Percentiles rank a stretch among this genome's conserved stretches.
These are phyloP conservation scores for Azemiops feae DNA, from an alignment of 2,113 vertebrate genomes.

Conservation along the genomic window DNA sequence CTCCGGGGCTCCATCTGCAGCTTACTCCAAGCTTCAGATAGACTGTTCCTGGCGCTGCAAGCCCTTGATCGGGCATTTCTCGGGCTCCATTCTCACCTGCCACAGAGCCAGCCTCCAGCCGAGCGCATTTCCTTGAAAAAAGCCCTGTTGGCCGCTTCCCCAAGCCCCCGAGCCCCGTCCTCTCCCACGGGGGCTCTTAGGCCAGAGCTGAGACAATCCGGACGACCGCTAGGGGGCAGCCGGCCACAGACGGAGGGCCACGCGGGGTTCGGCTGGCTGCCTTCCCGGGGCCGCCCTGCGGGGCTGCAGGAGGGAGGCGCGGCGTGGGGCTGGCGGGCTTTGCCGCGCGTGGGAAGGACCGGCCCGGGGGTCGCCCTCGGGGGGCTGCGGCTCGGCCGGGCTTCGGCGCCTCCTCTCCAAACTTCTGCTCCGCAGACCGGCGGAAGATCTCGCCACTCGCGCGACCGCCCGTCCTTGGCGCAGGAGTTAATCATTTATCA, in stretches of 20 bases:
- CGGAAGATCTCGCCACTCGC: neutral
- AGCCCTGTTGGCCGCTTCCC: neutral
- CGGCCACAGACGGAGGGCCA: neutral
- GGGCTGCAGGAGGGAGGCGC: too few species aligned
- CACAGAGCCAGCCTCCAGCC: neutral
- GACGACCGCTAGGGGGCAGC: neutral
- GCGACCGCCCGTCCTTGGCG: neutral
- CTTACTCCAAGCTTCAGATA: neutral
- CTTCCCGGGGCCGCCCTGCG: neutral
- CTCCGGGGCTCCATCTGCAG: neutral
- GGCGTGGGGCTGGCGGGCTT: too few species aligned
- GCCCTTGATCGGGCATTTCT: neutral
- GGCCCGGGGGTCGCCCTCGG: neutral
- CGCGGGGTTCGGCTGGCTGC: neutral
- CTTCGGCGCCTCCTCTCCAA: neutral
- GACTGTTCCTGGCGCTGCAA: neutral
- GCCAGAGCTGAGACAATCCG: neutral
- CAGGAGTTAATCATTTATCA: neutral
- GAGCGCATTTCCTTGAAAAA: neutral
- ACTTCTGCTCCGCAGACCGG: neutral
- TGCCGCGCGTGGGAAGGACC: neutral
- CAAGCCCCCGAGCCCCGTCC: neutral
- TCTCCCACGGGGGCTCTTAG: neutral
- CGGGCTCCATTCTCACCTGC: neutral
- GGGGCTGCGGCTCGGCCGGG: too few species aligned